phyloP scores from a whole-genome alignment of 2,888 invertebrate species.

The Heteromyza rotundicornis region DNA sequence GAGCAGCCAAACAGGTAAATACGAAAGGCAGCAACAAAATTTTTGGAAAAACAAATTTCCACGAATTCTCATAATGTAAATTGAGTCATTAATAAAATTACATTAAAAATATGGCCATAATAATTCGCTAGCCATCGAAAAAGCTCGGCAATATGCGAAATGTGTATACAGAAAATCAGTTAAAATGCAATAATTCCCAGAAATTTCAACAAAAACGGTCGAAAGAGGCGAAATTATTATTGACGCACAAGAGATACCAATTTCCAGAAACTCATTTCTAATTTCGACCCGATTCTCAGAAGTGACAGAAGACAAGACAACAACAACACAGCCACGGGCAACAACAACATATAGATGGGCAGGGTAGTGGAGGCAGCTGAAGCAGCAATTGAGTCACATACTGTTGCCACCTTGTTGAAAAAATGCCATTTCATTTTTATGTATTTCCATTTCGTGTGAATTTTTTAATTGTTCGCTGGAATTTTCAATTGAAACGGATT shows the following conservation, averaged over 20 bases:
- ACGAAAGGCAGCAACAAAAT: not conserved
- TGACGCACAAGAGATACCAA: conserved; percentile 31
- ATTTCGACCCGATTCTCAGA: conserved; percentile 60
- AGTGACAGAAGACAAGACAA: conserved; percentile 50
- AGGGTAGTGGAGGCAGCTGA: conserved; percentile 26
- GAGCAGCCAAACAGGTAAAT: conserved; percentile 26
- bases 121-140: too few relatives aligned
- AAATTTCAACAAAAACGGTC: not conserved
- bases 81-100: not conserved
- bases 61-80: not conserved
- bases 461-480: conserved; percentile 58
- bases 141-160: not conserved
- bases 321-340: conserved; percentile 28
- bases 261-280: conserved; percentile 60
- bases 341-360: conserved; percentile 30
- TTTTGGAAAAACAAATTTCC: not conserved
- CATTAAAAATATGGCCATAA: not conserved
- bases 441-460: conserved; percentile 23
- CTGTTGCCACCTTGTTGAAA: conserved; percentile 37
- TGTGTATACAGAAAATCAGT: conserved; percentile 8
- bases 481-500: conserved; percentile 52
- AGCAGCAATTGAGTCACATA: conserved; percentile 41
- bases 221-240: conserved; percentile 24
- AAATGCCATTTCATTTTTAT: conserved; percentile 35
- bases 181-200: conserved; percentile 47